Evolutionary conservation across 2,888 invertebrate genomes (phyloP).

Genomic region (Eudasyphora cyanicolor): DNA sequence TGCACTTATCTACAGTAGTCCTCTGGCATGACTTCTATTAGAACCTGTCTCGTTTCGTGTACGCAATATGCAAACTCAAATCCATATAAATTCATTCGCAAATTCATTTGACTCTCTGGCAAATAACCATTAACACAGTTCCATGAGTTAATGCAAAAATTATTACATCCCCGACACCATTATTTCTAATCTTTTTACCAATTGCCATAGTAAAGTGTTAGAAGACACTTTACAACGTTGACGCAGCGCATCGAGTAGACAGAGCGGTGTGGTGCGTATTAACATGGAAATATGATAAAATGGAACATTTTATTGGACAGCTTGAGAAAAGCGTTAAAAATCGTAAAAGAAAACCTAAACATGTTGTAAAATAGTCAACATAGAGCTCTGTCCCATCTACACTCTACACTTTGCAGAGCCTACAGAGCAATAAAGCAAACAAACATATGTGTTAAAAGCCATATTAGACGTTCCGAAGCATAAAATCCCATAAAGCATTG

Average conservation of each 20-base stretch:
- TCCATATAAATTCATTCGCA: neutral
- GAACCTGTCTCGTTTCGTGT: too few relatives aligned
- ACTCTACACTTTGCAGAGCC: too few relatives aligned
- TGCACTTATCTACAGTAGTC: too few relatives aligned
- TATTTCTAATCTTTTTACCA: neutral
- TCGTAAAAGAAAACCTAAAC: neutral
- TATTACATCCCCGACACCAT: neutral
- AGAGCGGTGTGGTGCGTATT: too few relatives aligned
- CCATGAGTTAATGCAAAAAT: neutral
- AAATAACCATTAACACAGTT: conserved; percentile 21
- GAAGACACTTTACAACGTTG: neutral
- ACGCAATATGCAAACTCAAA: neutral
- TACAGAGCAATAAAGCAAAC: neutral
- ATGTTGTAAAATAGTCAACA: neutral
- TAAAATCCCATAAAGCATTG: neutral
- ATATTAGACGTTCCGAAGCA: neutral
- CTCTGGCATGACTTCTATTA: too few relatives aligned
- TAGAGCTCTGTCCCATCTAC: too few relatives aligned
- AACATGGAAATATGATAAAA: conserved; percentile 27
- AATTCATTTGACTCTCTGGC: neutral
- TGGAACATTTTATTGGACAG: conserved; percentile 36
- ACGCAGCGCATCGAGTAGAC: too few relatives aligned
- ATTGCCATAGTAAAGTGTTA: conserved; percentile 14
- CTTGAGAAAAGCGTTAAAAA: conserved; percentile 22
- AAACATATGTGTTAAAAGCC: conserved; percentile 18